Evolutionary conservation across 2,888 invertebrate species (phyloP).

Genomic region (Ptychoptera contaminata): DNA sequence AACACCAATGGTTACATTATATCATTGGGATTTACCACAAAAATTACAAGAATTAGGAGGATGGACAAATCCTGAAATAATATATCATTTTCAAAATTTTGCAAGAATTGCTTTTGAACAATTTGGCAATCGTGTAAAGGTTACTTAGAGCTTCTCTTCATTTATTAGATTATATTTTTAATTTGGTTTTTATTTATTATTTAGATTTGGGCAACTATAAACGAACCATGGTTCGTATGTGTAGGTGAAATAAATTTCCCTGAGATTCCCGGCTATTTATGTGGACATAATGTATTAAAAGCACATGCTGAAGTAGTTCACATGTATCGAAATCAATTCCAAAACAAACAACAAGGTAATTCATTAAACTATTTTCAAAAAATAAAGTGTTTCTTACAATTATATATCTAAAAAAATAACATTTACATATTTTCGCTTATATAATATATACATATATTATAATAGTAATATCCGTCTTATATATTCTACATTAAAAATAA

Average conservation of each 20-base stretch:
- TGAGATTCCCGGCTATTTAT: slow-evolving; percentile 48
- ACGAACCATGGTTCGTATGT: slow-evolving; percentile 45
- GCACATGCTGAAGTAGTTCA: slow-evolving; percentile 58
- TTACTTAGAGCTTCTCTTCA: too few species aligned
- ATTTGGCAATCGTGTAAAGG: slow-evolving; percentile 45
- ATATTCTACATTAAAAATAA: too few species aligned
- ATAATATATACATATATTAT: too few species aligned
- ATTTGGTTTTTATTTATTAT: too few species aligned
- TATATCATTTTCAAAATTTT: slow-evolving; percentile 48
- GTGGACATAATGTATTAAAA: slow-evolving; percentile 53
- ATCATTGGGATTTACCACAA: slow-evolving; percentile 57
- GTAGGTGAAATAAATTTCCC: slow-evolving; percentile 37
- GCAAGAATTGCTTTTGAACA: slow-evolving; percentile 43
- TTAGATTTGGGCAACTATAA: slow-evolving; percentile 61
- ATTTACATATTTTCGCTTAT: too few species aligned
- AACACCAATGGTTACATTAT: slow-evolving; percentile 53
- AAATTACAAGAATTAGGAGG: slow-evolving; percentile 48
- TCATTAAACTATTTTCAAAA: too few species aligned
- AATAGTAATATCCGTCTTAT: too few species aligned
- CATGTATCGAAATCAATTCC: slow-evolving; percentile 43
- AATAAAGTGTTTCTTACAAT: too few species aligned
- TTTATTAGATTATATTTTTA: too few species aligned
- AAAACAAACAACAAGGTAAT: slow-evolving; percentile 38
- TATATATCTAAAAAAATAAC: too few species aligned
- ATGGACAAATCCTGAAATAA: slow-evolving; percentile 48